phyloP scores from a whole-genome alignment of 2,888 invertebrate genomes.

The Ichneumoninae sp. region DNA sequence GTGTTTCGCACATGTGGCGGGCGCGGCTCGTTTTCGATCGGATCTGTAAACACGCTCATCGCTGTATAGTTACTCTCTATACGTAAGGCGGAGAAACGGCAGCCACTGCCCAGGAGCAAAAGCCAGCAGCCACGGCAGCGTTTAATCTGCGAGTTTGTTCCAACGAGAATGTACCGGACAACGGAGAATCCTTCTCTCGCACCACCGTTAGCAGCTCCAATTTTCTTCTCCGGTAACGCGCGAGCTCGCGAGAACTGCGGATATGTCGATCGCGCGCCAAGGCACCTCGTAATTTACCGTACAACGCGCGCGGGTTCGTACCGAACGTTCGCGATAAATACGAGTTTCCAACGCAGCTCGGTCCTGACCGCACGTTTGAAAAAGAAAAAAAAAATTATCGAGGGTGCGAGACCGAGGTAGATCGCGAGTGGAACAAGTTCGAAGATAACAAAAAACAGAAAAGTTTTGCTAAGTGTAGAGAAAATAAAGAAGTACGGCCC shows the following conservation, averaged over 20 bases:
- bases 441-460: not conserved
- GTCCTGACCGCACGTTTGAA: constrained; percentile 1
- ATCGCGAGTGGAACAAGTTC: no score
- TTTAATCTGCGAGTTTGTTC: constrained; percentile 56
- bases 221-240: constrained; percentile 72
- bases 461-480: constrained; percentile 1
- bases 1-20: constrained; percentile 59
- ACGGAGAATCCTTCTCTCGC: constrained; percentile 57
- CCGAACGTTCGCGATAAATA: constrained; percentile 45
- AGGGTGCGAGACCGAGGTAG: constrained; percentile 38
- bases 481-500: constrained; percentile 21
- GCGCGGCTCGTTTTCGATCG: constrained; percentile 65
- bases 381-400: constrained; percentile 21
- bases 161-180: constrained; percentile 54
- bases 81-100: constrained; percentile 45
- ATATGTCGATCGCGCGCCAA: constrained; percentile 62
- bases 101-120: constrained; percentile 55
- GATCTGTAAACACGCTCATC: constrained; percentile 70
- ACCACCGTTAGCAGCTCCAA: constrained; percentile 69
- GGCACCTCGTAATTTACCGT: constrained; percentile 66
- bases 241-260: constrained; percentile 59
- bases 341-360: constrained; percentile 20
- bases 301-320: constrained; percentile 19
- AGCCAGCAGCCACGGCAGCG: constrained; percentile 59
- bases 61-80: constrained; percentile 64